Evolutionary conservation across 2,797 vertebrate genomes (phyloP), one percentile per base, ranked within the genome.

Genomic region (Enteromius treurensis): DNA sequence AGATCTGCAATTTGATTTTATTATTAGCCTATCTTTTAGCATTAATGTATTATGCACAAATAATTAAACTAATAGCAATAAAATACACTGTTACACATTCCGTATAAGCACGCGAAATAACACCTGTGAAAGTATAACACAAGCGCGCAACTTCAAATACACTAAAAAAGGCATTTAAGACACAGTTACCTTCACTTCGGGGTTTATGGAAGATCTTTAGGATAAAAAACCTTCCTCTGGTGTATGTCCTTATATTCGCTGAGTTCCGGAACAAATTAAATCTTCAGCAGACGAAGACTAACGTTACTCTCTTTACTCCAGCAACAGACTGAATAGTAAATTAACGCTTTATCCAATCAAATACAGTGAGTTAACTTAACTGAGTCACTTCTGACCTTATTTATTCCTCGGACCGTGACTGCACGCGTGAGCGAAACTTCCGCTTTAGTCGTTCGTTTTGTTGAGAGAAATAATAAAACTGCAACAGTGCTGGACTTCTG

Each of bases 401-500:
- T 76, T 51, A 40, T 55, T 68, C 34, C 42, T 23, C 23, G 17
- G 64, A 67, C 9, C 23, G 9, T 21, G 23, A 64, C 45, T 55
- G 49, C 23, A 23, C n/a, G 80, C 45, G 14, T 37, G 60, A 69
- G 8, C 49, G 15, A 75, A 53, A 76, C 71, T 76, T 82, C 32
- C 32, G 70, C 60, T 42, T 76, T 55, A 37, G n/a, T 19, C 40
- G 37, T 70, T 42, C 47, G 32, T 76, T 76, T 53, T 32, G 47
- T 55, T 11, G 62, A 45, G 51, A 69, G 62, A 34, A 47, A 68
- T 42, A 55, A 58, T 26, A 55, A 73, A 26, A 55, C 77, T 51
- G 79, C 11, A 51, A 80, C 58, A 74, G 71, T 34, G 62, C 51
- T 68, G 82, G 14, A 77, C 76, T 81, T 78, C 75, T 65, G 79